Evolutionary conservation across 2,888 invertebrate species (phyloP), one percentile per base, ranked within the genome.

Genomic region (Macrophya annulata): DNA sequence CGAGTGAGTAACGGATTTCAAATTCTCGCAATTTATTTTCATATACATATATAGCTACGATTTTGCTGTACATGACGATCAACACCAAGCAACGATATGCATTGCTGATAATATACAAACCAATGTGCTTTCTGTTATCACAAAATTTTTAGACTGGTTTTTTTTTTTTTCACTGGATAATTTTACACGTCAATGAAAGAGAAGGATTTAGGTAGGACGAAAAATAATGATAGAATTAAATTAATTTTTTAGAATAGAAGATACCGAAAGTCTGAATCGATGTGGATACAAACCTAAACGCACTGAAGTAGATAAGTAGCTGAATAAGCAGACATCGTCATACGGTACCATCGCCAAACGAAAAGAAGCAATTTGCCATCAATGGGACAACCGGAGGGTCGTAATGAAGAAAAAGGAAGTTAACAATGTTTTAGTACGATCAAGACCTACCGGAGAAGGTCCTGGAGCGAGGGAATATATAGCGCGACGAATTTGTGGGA

Each of bases 351-450:
- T 31, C n/a, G 51, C 31, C 10, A 81, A 81, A 62, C 45, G n/a
- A 40, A 81, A 59, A 31, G 62, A 43, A 43, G 62, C 81, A 81
- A 81, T 81, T 62, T 40, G 62, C 81, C 81, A 62, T 81, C 62
- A 25, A 81, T 62, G 81, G 59, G 62, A 81, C 59, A 81, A 81
- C 59, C 51, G 40, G 21, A 59, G 43, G 81, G 59, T 81, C 59
- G 81, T 81, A 81, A 81, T 81, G 81, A 62, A 81, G 62, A 62
- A 81, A 81, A 81, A 81, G 62, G n/a, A 43, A 81, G 81, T 81
- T 81, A 81, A 81, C 59, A 48, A 81, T 81, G 79, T 81, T 59
- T 81, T 81, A 81, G 40, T 62, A 59, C 40, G 59, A 59, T 59
- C 43, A 81, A 43, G 62, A 81, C 59, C 81, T 15, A 62, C 77